phyloP scores from a whole-genome alignment of 2,888 invertebrate species.

The Mactromeris polynyma region DNA sequence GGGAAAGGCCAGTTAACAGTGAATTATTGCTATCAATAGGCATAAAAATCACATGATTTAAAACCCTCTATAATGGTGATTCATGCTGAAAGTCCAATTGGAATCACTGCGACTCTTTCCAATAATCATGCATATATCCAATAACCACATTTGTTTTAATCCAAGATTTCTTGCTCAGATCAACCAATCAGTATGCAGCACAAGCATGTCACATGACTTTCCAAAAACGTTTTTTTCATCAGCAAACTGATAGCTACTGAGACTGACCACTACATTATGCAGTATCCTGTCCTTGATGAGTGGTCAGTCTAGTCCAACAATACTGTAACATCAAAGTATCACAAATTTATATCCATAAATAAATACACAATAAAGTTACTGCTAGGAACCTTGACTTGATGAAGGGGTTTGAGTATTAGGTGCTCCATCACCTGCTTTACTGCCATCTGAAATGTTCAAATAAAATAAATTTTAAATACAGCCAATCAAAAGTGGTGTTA shows the following conservation, averaged over 20 bases:
- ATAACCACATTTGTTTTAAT: background rate
- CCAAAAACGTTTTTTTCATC: background rate
- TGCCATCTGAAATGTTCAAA: conserved; percentile 31
- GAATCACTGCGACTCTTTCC: background rate
- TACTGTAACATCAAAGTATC: background rate
- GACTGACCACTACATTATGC: conserved; percentile 6
- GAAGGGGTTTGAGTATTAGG: conserved; percentile 35
- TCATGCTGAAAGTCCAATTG: background rate
- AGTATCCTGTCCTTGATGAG: background rate
- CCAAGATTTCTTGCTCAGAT: background rate
- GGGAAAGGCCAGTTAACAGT: background rate
- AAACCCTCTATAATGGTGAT: background rate
- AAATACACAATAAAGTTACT: background rate
- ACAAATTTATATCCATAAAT: background rate
- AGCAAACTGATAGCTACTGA: background rate
- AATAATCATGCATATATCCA: background rate
- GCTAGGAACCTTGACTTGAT: conserved; percentile 64
- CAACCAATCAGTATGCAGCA: background rate
- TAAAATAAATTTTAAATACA: background rate
- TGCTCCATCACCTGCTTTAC: conserved; percentile 36
- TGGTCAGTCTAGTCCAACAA: background rate
- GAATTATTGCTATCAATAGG: background rate
- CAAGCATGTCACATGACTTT: background rate
- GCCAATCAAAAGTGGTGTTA: background rate
- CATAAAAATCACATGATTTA: background rate